Conservation (phyloP, 2,113 vertebrate genomes). For the Piaya cayana region DNA sequence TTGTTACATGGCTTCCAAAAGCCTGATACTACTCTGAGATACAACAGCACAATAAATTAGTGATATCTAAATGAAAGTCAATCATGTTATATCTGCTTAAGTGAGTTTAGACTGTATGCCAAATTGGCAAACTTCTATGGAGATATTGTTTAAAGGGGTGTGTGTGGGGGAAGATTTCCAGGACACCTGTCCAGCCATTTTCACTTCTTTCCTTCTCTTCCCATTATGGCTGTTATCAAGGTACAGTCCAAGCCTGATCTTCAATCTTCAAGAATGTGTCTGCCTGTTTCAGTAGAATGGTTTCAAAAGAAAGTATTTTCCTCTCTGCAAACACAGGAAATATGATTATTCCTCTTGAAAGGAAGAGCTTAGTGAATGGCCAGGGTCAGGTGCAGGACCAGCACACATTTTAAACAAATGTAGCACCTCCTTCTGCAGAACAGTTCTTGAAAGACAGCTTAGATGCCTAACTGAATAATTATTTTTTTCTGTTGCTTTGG, state of each 20-base stretch:
- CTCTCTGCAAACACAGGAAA: neutral
- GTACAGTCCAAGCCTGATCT: neutral
- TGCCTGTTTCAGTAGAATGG: neutral
- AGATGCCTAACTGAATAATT: neutral
- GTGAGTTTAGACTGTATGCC: neutral
- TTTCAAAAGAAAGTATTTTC: neutral
- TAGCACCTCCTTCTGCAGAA: neutral
- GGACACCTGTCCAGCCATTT: neutral
- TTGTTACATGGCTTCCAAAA: neutral
- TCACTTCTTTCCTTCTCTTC: neutral
- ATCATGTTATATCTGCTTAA: neutral
- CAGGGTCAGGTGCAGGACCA: neutral
- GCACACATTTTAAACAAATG: neutral
- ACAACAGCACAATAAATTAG: neutral
- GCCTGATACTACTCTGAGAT: neutral
- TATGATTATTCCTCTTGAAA: neutral
- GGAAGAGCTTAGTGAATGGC: neutral
- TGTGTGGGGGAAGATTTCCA: neutral
- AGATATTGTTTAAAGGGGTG: neutral
- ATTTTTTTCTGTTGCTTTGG: neutral
- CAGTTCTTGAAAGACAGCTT: conserved; percentile 5
- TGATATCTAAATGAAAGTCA: neutral
- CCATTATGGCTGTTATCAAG: neutral
- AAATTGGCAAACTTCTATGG: neutral
- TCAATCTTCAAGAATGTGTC: neutral